These are phyloP conservation scores for Chromobotia macracanthus DNA, from an alignment of 2,797 vertebrate genomes.

Conservation along the genomic window DNA sequence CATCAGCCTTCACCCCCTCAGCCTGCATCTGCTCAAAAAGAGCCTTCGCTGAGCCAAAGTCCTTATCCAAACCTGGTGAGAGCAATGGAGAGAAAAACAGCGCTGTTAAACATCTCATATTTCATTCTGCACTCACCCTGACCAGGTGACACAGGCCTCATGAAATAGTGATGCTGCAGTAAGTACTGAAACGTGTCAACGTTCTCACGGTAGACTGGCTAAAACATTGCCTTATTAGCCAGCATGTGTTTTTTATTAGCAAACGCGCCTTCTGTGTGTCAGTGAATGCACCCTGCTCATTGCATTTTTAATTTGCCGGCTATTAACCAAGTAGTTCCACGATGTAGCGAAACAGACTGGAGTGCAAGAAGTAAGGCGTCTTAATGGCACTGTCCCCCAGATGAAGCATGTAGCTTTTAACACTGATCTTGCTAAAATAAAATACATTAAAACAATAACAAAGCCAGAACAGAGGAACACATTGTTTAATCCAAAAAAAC, in stretches of 20 bases:
- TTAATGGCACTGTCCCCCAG: background rate
- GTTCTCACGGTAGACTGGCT: slow-evolving; percentile 73
- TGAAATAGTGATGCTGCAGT: slow-evolving; percentile 57
- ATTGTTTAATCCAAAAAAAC: background rate
- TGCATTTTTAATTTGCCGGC: slow-evolving; percentile 72
- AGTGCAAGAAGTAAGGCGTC: background rate
- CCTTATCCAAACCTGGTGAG: slow-evolving; percentile 78
- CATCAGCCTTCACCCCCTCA: slow-evolving; percentile 73
- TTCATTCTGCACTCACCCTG: slow-evolving; percentile 16
- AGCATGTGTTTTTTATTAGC: slow-evolving; percentile 71
- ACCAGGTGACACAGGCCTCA: slow-evolving; percentile 43
- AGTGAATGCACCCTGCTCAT: slow-evolving; percentile 41
- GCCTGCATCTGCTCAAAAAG: slow-evolving; percentile 78
- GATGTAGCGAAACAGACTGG: background rate
- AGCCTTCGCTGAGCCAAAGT: slow-evolving; percentile 81
- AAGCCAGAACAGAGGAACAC: too few species aligned
- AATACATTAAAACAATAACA: background rate
- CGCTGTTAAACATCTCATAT: slow-evolving; percentile 19
- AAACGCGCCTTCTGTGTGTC: slow-evolving; percentile 46
- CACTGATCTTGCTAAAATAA: background rate
- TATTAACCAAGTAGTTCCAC: slow-evolving; percentile 64
- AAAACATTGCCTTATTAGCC: slow-evolving; percentile 71
- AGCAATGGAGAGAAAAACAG: slow-evolving; percentile 34
- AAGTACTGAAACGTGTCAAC: slow-evolving; percentile 73
- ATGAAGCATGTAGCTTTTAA: slow-evolving; percentile 23